Evolutionary conservation across 2,888 invertebrate species (phyloP).

Genomic region (Drepana falcataria): DNA sequence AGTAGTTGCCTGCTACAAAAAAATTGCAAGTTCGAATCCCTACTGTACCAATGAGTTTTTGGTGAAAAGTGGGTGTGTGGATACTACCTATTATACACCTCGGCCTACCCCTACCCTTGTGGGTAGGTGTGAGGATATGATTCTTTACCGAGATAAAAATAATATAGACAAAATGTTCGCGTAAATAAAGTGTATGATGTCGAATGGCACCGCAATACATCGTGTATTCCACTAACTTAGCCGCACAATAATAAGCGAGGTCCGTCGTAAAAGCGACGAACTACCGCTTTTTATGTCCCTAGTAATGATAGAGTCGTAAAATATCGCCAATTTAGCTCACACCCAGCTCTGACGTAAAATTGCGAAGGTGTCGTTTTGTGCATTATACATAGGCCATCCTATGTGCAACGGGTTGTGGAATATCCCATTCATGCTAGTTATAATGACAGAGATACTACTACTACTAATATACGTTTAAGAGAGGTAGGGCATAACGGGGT

Average conservation of each 20-base stretch:
- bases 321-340: slow-evolving; percentile 72
- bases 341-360: slow-evolving; percentile 35
- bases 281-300: slow-evolving; percentile 55
- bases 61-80: no score
- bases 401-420: neutral
- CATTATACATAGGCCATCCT: neutral
- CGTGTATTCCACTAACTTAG: slow-evolving; percentile 31
- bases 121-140: no score
- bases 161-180: neutral
- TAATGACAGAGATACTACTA: no score
- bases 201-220: neutral
- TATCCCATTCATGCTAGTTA: neutral
- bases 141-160: neutral
- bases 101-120: no score
- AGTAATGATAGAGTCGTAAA: slow-evolving; percentile 67
- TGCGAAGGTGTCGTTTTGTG: neutral
- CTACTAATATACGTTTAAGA: no score
- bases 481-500: no score
- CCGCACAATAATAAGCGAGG: slow-evolving; percentile 52
- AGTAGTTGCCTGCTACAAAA: no score
- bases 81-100: no score
- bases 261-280: slow-evolving; percentile 60
- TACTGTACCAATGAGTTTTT: no score
- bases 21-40: no score
- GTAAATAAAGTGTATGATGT: neutral